Percentiles rank a stretch among this genome's conserved stretches.
Conservation (phyloP, 2,797 vertebrate species). For the Borostomias antarcticus region DNA sequence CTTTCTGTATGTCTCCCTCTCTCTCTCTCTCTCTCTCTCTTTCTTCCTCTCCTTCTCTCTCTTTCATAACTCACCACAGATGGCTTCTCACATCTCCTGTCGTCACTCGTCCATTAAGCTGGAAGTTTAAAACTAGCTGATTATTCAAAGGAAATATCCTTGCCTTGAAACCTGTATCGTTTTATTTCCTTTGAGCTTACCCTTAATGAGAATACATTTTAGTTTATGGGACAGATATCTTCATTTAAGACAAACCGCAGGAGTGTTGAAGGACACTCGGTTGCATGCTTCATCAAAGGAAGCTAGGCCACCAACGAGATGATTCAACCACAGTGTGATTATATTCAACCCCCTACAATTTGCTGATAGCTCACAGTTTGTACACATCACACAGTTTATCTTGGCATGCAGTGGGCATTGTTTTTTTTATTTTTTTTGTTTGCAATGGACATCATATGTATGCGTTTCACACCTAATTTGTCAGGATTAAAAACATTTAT, state of each 20-base stretch:
- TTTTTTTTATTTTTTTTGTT: too few species aligned
- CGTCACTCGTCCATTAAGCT: conserved; percentile 32
- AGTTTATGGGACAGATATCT: background rate
- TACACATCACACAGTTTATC: background rate
- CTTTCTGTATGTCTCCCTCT: background rate
- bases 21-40: background rate
- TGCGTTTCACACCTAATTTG: background rate
- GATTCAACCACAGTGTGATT: background rate
- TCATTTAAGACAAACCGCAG: background rate
- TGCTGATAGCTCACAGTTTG: background rate
- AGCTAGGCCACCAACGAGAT: background rate
- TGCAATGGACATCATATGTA: background rate
- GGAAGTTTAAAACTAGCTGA: conserved; percentile 24
- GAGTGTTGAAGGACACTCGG: background rate
- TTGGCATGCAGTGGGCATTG: background rate
- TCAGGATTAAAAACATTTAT: background rate
- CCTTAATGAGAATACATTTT: background rate
- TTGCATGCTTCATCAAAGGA: background rate
- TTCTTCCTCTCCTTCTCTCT: conserved; percentile 15
- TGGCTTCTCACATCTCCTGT: conserved; percentile 29
- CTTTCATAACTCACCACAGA: conserved; percentile 24
- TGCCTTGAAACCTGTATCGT: conserved; percentile 7
- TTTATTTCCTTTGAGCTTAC: background rate
- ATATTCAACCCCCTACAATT: too few species aligned
- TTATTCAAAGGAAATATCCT: background rate